Evolutionary conservation across 2,888 invertebrate species (phyloP), one percentile per base, ranked within the genome.

Genomic region (Lamproptera curius): DNA sequence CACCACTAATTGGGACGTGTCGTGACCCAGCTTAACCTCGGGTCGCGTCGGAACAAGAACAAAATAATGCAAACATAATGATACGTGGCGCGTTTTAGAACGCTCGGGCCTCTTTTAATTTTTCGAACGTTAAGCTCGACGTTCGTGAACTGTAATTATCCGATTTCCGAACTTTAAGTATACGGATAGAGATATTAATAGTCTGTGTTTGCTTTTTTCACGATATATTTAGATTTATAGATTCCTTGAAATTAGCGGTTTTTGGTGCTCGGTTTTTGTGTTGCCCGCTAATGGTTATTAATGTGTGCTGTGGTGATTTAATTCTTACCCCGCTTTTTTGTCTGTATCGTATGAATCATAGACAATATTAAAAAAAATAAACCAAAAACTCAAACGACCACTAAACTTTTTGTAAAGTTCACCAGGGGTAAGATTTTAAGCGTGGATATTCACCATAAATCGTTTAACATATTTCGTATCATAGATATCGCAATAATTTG

Each of bases 171-270:
- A 73, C 72, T 61, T 62, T 84, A 86, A 84, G 79, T 83, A 86
- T 82, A 84, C 73, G 83, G 83, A 86, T 86, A 83, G 79, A 86
- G 83, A 84, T 85, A 85, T 85, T 85, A 85, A 85, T 85, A 77
- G 75, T 69, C 61, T 40, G 55, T 82, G 76, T 85, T 83, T 82
- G 74, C 71, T 78, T 81, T 82, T 84, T 84, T 70, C 70, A 73
- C 82, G 76, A 82, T 85, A 83, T 86, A 80, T 82, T 75, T 75
- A 67, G 67, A 73, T 78, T 82, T 80, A 77, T 80, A 77, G 74
- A 75, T 76, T 77, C 65, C 65, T 72, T 73, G 65, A 78, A 80
- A 83, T 85, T 78, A 76, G 71, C 59, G 82, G 81, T 79, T 81
- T 31, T 13, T 65, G 73, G 68, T 68, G n/a, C n/a, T n/a, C 67